Base-by-base conservation (phyloP, 2,113 vertebrate species). In the Protobothrops flavoviridis region DNA sequence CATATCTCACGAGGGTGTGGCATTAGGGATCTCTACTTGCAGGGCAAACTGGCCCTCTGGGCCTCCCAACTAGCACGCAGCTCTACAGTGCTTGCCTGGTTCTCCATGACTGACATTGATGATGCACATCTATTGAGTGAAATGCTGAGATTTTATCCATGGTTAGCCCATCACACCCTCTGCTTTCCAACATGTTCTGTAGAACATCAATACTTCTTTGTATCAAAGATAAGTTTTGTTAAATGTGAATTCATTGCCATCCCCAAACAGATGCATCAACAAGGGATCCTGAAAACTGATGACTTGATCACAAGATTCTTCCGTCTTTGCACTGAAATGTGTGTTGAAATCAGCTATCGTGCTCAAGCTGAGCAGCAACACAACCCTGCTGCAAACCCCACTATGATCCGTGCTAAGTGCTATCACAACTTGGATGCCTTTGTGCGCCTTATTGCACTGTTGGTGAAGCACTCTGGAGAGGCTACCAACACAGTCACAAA, bases 341-440 rank as follows among this genome's bases (percentile, higher is more conserved):
- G 99, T 56, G 99, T 99, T 90, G 99, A 99, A 95, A 99, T 99
- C 96, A 99, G 99, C 97, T 99, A 99, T 50, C 98, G 99, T 3
- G 99, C 99, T 4, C 99, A 99, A 96, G 99, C 99, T 0, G 99
- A 99, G 95, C 99, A 99, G 24, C 99, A 99, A 98, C 99, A 99
- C 96, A 99, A 99, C 94, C 99, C 99, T 26, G 98, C 99, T 64
- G 99, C 99, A 95, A 99, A 99, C 88, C 99, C 98, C 39, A 99
- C 99, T 2, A 99, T 99, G 98, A 99, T 99, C 92, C 97, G 99
- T 92, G 99, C 99, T 96, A 99, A 99, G 97, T 99, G 99, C 95
- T 99, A 99, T 97, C 99, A 99, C 96, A 99, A 99, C 96, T 97
- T 99, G 97, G 99, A 99, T 90, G 99, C 99, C 93, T 99, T 99